Evolutionary conservation across 2,113 vertebrate genomes (phyloP).

Genomic region (Ptychochromis oligacanthus): DNA sequence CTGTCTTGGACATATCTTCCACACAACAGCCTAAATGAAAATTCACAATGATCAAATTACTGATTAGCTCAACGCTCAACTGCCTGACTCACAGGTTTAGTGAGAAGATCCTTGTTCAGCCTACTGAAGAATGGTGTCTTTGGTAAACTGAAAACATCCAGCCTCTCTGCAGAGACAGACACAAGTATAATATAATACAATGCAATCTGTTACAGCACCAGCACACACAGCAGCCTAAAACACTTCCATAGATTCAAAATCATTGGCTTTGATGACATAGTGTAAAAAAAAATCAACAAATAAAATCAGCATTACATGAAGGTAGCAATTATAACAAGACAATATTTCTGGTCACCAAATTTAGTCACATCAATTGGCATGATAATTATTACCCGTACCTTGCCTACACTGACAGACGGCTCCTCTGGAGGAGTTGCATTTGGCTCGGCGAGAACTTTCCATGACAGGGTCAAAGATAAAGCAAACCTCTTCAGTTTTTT

Average conservation of each 20-base stretch:
- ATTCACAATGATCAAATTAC: background rate
- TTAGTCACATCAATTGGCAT: background rate
- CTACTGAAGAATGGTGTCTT: slow-evolving; percentile 71
- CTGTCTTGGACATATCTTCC: background rate
- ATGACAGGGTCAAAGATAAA: slow-evolving; percentile 67
- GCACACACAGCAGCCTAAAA: background rate
- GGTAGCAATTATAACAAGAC: background rate
- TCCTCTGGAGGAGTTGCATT: slow-evolving; percentile 64
- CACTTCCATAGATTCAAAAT: no score
- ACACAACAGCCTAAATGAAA: background rate
- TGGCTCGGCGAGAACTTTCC: slow-evolving; percentile 5
- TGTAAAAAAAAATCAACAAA: background rate
- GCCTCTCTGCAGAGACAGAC: slow-evolving; percentile 54
- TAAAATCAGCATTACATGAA: background rate
- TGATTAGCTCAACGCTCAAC: background rate
- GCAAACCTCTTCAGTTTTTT: slow-evolving; percentile 56
- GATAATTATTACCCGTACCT: slow-evolving; percentile 58
- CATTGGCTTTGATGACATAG: no score
- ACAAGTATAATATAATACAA: background rate
- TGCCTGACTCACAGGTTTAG: slow-evolving; percentile 70
- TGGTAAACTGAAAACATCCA: slow-evolving; percentile 61
- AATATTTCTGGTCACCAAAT: background rate
- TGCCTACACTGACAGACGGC: slow-evolving; percentile 78
- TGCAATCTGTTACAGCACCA: background rate
- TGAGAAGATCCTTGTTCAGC: slow-evolving; percentile 59